Percentiles rank a stretch among this genome's conserved stretches.
These are phyloP conservation scores for Oscheius sp. DNA, from an alignment of 2,888 invertebrate species.

Conservation along the genomic window DNA sequence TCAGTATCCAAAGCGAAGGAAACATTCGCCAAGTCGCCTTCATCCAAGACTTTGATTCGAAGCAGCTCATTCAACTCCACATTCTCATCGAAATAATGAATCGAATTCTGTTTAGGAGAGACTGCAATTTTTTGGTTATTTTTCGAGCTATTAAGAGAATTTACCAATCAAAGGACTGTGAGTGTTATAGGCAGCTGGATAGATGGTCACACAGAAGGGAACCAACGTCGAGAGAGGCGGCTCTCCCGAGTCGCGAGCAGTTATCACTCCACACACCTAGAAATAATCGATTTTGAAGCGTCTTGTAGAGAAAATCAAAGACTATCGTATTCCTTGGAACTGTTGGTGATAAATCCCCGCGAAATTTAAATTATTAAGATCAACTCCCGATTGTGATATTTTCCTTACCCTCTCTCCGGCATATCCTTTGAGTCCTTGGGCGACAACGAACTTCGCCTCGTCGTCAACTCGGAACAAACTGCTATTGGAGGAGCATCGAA, in stretches of 20 bases:
- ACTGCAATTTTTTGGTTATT: constrained; percentile 22
- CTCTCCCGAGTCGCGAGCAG: constrained; percentile 22
- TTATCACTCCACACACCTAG: constrained; percentile 17
- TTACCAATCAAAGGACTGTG: constrained; percentile 44
- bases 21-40: constrained; percentile 32
- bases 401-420: constrained; percentile 49
- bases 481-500: constrained; percentile 31
- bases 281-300: no score
- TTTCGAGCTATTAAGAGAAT: not conserved
- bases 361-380: not conserved
- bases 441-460: constrained; percentile 31
- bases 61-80: constrained; percentile 47
- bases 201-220: constrained; percentile 48
- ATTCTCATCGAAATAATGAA: constrained; percentile 55
- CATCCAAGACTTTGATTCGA: constrained; percentile 42
- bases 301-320: no score
- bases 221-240: constrained; percentile 20
- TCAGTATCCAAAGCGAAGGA: constrained; percentile 42
- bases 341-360: no score
- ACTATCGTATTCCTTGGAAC: no score
- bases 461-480: constrained; percentile 46
- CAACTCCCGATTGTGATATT: constrained; percentile 1
- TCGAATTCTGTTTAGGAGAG: constrained; percentile 50
- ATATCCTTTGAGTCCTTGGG: constrained; percentile 34
- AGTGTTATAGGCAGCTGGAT: constrained; percentile 47